These are phyloP conservation scores for Apis cerana DNA, from an alignment of 1,140 invertebrate genomes.

Conservation along the genomic window DNA sequence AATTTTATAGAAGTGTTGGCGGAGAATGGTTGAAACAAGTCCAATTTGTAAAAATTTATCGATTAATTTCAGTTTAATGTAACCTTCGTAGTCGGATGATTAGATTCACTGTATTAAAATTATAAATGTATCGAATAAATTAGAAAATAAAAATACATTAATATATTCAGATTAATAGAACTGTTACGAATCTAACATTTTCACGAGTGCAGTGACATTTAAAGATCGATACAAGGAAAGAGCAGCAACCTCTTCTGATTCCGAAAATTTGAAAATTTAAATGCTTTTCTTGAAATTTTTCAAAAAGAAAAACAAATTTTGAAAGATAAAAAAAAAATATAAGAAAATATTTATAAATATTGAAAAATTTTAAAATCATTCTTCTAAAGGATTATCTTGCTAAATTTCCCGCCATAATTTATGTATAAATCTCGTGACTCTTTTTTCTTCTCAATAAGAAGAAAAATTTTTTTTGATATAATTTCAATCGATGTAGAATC, in stretches of 20 bases:
- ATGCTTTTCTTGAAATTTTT: neutral
- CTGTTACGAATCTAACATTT: neutral
- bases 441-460: no score
- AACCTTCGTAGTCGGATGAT: neutral
- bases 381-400: no score
- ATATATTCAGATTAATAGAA: neutral
- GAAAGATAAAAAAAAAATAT: no score
- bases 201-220: conserved; percentile 9
- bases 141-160: neutral
- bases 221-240: conserved; percentile 1
- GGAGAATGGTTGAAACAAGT: neutral
- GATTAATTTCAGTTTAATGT: neutral
- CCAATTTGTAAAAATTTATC: neutral
- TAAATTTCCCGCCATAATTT: no score
- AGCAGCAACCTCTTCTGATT: neutral
- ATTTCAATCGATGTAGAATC: neutral
- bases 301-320: neutral
- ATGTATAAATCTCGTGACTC: no score
- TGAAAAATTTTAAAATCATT: no score
- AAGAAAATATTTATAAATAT: no score
- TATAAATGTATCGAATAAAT: neutral
- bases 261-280: neutral
- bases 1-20: neutral
- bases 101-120: neutral
- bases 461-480: no score